phyloP scores from a whole-genome alignment of 2,113 vertebrate species.

The Cricetomys ansorgei region DNA sequence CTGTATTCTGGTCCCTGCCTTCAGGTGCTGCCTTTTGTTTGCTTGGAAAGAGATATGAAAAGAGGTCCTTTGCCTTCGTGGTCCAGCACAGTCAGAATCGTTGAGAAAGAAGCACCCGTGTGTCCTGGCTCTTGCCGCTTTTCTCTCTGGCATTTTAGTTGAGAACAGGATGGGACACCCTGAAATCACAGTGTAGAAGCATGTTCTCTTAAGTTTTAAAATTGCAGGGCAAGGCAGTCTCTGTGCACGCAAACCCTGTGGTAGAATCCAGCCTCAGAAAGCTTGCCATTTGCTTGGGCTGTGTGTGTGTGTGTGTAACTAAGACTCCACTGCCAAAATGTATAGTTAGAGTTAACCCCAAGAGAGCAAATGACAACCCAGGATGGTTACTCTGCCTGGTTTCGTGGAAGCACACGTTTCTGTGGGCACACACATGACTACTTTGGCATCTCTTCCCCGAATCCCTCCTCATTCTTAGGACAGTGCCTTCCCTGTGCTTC shows the following conservation, averaged over 20 bases:
- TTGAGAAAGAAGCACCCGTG: background rate
- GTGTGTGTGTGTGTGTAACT: too few relatives aligned
- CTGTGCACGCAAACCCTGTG: background rate
- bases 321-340: background rate
- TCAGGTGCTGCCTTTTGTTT: background rate
- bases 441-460: background rate
- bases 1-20: background rate
- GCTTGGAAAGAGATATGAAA: background rate
- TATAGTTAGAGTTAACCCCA: background rate
- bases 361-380: background rate
- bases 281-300: slow-evolving; percentile 11
- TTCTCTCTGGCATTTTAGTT: background rate
- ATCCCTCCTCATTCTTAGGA: background rate
- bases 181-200: background rate
- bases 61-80: background rate
- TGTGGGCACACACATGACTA: background rate
- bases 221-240: background rate
- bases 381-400: background rate
- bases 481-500: slow-evolving; percentile 19
- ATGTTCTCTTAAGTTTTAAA: background rate
- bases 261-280: background rate
- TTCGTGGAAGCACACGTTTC: background rate
- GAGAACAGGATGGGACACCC: background rate
- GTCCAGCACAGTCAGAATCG: accelerated
- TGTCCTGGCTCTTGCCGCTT: background rate